Evolutionary conservation across 1,140 invertebrate genomes (phyloP), one percentile per base, ranked within the genome.

Genomic region (Conus ventricosus): DNA sequence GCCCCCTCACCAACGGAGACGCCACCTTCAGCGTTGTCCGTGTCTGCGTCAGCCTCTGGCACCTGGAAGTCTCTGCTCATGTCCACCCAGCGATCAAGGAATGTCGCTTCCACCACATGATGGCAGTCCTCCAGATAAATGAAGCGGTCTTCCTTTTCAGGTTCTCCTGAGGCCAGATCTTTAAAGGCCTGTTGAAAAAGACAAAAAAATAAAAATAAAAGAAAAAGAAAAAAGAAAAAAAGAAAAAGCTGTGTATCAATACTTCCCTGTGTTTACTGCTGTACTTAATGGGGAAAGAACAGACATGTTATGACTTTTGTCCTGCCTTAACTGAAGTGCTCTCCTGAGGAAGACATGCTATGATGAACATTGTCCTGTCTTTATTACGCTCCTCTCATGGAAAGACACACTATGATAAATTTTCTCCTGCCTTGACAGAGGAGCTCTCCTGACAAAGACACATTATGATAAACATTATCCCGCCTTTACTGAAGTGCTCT

Each of bases 1-100:
- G 27, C 80, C 10, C 27, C 76, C 76, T 51, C 67, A 23, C 67
- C 67, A 93, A 94, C 7, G 97, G 96, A 92, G 97, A 97, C 8
- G 89, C 85, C 88, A 96, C 96, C 88, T 96, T 94, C n/a, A 94
- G 89, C 82, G 97, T 95, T 51, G 23, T 57, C 27, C 10, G 25
- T 17, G 27, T 89, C 63, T 75, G 57, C 63, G n/a, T 71, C 85
- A 95, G 23, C 83, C 13, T 86, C 84, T 4, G 82, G 91, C 39
- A 89, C 89, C 4, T 76, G 67, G 5, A 92, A 90, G 5, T 91
- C 90, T 25, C 93, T 90, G 91, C 97, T 95, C 95, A 96, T 93
- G 96, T 71, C 92, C 92, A 91, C 97, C 96, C 92, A 97, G 91
- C 71, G 90, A 20, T 90, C 89, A 27, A 88, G 60, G n/a, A 63